Conservation (phyloP, 2,888 invertebrate genomes). For the Scaptomyza parva region DNA sequence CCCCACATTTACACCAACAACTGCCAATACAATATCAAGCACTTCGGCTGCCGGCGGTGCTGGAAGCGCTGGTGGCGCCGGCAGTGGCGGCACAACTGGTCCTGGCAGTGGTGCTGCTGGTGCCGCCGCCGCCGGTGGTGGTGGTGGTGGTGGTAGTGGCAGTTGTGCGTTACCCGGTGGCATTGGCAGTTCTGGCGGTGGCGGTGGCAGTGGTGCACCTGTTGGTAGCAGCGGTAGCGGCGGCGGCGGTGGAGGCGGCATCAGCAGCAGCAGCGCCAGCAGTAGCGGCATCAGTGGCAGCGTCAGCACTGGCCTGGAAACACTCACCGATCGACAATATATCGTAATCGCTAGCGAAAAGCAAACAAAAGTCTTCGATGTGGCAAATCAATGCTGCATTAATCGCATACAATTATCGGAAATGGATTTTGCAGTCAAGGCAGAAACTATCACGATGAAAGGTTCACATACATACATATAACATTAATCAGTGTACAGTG, state of each 20-base stretch:
- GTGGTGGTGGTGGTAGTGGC: conserved; percentile 10
- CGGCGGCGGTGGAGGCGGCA: conserved; percentile 46
- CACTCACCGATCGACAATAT: conserved; percentile 93
- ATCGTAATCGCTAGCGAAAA: conserved; percentile 97
- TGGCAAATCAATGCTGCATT: conserved; percentile 97
- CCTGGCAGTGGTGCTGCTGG: conserved; percentile 16
- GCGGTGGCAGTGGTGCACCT: conserved; percentile 6
- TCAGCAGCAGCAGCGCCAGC: conserved; percentile 74
- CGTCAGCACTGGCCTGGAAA: conserved; percentile 84
- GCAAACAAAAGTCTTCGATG: conserved; percentile 96
- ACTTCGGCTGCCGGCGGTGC: conserved; percentile 67
- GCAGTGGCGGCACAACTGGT: conserved; percentile 15
- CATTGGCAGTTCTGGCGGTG: conserved; percentile 6
- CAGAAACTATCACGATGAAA: conserved; percentile 96
- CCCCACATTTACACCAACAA: conserved; percentile 88
- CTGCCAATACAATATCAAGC: conserved; percentile 83
- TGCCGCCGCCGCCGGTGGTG: conserved; percentile 4
- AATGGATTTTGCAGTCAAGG: conserved; percentile 96
- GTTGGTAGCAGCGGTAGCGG: conserved; percentile 2
- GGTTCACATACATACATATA: conserved; percentile 86
- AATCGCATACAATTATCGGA: conserved; percentile 97
- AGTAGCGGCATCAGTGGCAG: conserved; percentile 82
- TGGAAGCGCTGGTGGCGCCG: conserved; percentile 38
- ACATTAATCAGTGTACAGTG: neutral
- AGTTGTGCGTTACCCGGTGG: conserved; percentile 17